Conservation (phyloP, 2,797 vertebrate genomes). For the Scyliorhinus canicula region DNA sequence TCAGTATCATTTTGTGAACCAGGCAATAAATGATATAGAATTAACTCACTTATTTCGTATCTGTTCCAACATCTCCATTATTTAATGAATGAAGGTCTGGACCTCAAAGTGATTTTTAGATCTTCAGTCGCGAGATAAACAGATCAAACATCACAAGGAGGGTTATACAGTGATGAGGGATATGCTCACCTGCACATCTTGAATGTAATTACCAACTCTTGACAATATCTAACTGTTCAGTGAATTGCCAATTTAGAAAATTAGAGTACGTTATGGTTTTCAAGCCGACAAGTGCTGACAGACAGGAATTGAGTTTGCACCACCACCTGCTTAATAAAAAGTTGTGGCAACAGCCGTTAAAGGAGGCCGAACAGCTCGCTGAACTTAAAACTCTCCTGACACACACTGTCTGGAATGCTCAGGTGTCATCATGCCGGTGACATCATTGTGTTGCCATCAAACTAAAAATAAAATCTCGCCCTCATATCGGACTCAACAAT, state of each 20-base stretch:
- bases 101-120: neutral
- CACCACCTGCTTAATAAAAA: conserved; percentile 28
- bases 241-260: conserved; percentile 35
- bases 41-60: neutral
- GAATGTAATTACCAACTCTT: conserved; percentile 13
- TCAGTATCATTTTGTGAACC: neutral
- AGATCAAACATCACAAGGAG: neutral
- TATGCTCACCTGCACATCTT: conserved; percentile 14
- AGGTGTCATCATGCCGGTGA: neutral
- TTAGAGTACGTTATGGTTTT: neutral
- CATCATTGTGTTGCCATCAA: neutral
- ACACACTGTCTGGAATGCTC: neutral
- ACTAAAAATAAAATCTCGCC: neutral
- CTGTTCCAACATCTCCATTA: neutral
- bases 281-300: conserved; percentile 11
- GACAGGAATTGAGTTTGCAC: neutral
- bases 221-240: conserved; percentile 30
- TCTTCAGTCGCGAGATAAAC: conserved; percentile 16
- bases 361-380: neutral
- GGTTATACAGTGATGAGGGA: neutral
- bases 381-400: neutral
- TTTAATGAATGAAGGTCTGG: neutral
- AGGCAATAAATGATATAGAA: neutral
- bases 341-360: conserved; percentile 29
- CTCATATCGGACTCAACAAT: neutral